These are phyloP conservation scores for Protodeltote pygarga DNA, from an alignment of 2,888 invertebrate species.

Conservation along the genomic window DNA sequence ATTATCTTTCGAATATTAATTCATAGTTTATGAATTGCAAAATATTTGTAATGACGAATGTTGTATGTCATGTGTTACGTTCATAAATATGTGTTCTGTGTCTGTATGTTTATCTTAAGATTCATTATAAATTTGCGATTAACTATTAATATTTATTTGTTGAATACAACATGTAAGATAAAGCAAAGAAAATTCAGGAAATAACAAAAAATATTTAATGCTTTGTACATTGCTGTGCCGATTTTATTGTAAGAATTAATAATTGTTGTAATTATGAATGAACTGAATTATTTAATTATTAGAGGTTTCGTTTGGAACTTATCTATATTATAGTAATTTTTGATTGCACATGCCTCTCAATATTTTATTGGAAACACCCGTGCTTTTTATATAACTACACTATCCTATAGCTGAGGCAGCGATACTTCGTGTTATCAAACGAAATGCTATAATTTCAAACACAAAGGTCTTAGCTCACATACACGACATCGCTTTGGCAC, in stretches of 20 bases:
- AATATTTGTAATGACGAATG: conserved; percentile 45
- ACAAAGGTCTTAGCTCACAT: too few species aligned
- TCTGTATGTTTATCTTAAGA: conserved; percentile 50
- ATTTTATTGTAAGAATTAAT: conserved; percentile 49
- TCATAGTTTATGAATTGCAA: conserved; percentile 39
- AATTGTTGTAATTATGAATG: conserved; percentile 63
- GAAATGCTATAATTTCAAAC: conserved; percentile 9
- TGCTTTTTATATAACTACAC: conserved; percentile 43
- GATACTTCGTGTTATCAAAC: conserved; percentile 1
- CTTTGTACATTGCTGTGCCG: conserved; percentile 63
- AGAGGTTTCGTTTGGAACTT: conserved; percentile 51
- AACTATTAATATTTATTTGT: conserved; percentile 61
- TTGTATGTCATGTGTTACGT: conserved; percentile 44
- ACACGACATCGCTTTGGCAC: too few species aligned
- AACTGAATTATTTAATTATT: conserved; percentile 57
- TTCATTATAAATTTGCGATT: conserved; percentile 52
- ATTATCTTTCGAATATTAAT: conserved; percentile 40
- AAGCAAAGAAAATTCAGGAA: conserved; percentile 52
- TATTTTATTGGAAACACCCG: conserved; percentile 35
- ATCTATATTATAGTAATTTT: conserved; percentile 39
- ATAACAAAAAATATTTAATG: conserved; percentile 59
- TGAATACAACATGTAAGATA: conserved; percentile 50
- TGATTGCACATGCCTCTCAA: conserved; percentile 44
- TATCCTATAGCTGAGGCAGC: conserved; percentile 13
- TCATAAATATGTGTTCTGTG: conserved; percentile 57